These are phyloP conservation scores for Sphecodes monilicornis DNA, from an alignment of 2,888 invertebrate species.

Conservation along the genomic window DNA sequence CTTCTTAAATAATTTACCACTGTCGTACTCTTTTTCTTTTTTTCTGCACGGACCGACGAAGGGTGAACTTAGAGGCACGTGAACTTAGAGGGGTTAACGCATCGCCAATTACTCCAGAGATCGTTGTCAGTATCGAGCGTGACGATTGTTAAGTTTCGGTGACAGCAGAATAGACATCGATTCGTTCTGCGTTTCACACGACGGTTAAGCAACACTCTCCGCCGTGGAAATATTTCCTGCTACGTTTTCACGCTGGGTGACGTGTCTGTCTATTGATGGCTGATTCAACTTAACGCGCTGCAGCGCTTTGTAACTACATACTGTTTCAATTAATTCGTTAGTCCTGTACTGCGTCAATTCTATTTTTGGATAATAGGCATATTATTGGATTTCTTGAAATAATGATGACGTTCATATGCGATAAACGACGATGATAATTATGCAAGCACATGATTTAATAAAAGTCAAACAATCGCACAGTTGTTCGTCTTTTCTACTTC, in stretches of 20 bases:
- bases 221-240: not conserved
- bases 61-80: not conserved
- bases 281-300: not conserved
- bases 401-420: not conserved
- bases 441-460: no score
- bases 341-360: not conserved
- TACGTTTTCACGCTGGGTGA: not conserved
- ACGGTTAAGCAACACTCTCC: not conserved
- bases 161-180: conserved; percentile 12
- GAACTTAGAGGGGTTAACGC: conserved; percentile 13
- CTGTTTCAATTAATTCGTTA: not conserved
- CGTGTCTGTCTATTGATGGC: not conserved
- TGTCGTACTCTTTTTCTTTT: not conserved
- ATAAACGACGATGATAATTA: no score
- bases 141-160: conserved; percentile 18
- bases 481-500: no score
- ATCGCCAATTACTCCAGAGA: conserved; percentile 19
- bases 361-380: not conserved
- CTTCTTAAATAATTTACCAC: conserved; percentile 58
- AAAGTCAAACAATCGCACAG: no score
- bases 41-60: not conserved
- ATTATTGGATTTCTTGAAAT: not conserved
- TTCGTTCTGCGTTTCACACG: conserved; percentile 13
- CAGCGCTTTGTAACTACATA: not conserved
- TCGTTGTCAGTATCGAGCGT: conserved; percentile 46